Conservation (phyloP, 2,113 vertebrate genomes). For the Ophiodon elongatus region DNA sequence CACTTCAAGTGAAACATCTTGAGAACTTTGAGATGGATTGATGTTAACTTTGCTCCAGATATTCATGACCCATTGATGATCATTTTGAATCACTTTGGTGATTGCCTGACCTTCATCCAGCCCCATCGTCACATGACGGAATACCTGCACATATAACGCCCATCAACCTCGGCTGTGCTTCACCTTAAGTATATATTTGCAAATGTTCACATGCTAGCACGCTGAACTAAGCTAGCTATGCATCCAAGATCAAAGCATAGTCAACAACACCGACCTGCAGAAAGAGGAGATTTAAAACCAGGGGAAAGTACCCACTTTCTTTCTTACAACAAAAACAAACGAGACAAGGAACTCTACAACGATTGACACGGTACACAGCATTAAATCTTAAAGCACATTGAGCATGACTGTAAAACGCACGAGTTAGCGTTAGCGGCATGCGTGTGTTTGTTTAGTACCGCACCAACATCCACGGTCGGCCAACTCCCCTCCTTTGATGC, state of each 20-base stretch:
- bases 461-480: conserved; percentile 31
- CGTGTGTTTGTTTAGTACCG: conserved; percentile 25
- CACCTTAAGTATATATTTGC: not conserved
- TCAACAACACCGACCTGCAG: not conserved
- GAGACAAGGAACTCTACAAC: not conserved
- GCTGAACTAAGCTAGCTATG: not conserved
- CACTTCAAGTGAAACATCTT: too few species aligned
- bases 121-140: too few species aligned
- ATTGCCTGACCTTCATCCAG: too few species aligned
- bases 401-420: not conserved
- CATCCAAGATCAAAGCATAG: not conserved
- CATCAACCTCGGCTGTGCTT: too few species aligned
- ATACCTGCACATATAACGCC: too few species aligned
- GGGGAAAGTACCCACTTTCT: not conserved
- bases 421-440: not conserved
- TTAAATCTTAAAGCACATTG: not conserved
- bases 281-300: not conserved
- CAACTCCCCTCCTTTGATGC: conserved; percentile 50
- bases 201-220: not conserved
- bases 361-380: not conserved
- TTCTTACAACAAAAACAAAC: not conserved
- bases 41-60: too few species aligned
- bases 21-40: too few species aligned
- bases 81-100: too few species aligned
- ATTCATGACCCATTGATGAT: too few species aligned